These are phyloP conservation scores for Crotalus helleri DNA, from an alignment of 2,113 vertebrate species.

Conservation along the genomic window DNA sequence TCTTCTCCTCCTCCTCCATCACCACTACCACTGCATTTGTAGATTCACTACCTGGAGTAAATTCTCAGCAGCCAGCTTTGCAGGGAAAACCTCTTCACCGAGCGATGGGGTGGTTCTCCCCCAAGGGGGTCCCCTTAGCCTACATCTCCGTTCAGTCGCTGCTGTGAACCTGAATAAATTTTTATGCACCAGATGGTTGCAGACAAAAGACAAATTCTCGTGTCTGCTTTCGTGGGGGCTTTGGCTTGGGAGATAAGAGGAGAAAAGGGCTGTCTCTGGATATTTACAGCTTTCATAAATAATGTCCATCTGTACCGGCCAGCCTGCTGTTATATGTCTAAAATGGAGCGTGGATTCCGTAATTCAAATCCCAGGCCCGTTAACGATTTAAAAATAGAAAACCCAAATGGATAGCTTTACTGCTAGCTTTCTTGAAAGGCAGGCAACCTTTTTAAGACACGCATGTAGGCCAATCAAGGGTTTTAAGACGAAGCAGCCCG, in stretches of 20 bases:
- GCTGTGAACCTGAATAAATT: conserved; percentile 55
- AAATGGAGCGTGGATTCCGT: neutral
- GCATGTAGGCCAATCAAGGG: neutral
- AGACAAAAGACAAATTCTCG: fast-evolving
- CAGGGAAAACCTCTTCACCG: neutral
- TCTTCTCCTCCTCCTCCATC: neutral
- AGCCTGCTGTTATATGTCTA: neutral
- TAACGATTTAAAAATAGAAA: neutral
- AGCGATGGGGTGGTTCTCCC: neutral
- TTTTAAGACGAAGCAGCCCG: neutral
- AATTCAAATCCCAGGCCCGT: neutral
- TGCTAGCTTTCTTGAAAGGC: neutral
- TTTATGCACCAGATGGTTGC: conserved; percentile 30
- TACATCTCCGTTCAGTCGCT: neutral
- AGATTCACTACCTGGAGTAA: fast-evolving
- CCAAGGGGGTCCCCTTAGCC: fast-evolving
- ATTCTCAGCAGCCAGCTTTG: neutral
- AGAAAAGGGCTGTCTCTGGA: neutral
- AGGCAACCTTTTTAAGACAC: neutral
- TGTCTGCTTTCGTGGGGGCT: neutral
- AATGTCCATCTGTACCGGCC: neutral
- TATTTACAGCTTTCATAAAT: neutral
- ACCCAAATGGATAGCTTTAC: neutral
- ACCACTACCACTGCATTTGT: neutral
- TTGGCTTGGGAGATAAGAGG: neutral